Base-by-base conservation (phyloP, 2,797 vertebrate species). In the Platalea minor region DNA sequence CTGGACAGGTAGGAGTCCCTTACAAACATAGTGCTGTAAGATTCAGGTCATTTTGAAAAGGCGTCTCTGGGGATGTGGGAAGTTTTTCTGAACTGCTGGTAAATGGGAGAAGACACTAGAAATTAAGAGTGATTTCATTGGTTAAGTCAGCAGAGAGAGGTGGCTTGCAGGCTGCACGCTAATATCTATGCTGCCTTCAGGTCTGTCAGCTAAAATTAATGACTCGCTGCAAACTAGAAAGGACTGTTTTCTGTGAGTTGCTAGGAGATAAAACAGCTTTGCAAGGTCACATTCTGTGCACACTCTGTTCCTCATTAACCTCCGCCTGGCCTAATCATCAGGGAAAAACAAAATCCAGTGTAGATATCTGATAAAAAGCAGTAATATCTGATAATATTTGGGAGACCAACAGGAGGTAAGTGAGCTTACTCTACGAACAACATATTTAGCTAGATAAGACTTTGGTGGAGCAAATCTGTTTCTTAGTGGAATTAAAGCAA, bases 171-270 rank as follows among this genome's bases (percentile, higher is more conserved):
- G 79, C 91, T 95, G 88, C 80, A 81, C 45, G 8, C 77, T 86
- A 88, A 91, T 94, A 61, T 83, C 74, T 93, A 29, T 17, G 88
- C 92, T 86, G 76, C 94, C 95, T 97, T 97, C 94, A 97, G 94
- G 92, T 97, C 96, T 97, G 96, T 97, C 97, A 95, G 82, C 72
- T 93, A 89, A 96, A 97, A 97, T 97, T 95, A 97, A 97, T 96
- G 95, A 84, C 67, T 97, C 64, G 9, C 76, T 95, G 72, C 68
- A 89, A 96, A 97, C 86, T 86, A 94, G 88, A 97, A 96, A 96
- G 33, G 85, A 95, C 90, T 96, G 61, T 60, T 85, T 85, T 86
- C 67, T 94, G 63, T 96, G 95, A 92, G 94, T 79, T 92, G 54
- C 68, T 89, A 39, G 53, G 72, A 91, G 56, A 96, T 75, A 91